Evolutionary conservation across 2,113 vertebrate genomes (phyloP).

Genomic region (Syrmaticus mikado): DNA sequence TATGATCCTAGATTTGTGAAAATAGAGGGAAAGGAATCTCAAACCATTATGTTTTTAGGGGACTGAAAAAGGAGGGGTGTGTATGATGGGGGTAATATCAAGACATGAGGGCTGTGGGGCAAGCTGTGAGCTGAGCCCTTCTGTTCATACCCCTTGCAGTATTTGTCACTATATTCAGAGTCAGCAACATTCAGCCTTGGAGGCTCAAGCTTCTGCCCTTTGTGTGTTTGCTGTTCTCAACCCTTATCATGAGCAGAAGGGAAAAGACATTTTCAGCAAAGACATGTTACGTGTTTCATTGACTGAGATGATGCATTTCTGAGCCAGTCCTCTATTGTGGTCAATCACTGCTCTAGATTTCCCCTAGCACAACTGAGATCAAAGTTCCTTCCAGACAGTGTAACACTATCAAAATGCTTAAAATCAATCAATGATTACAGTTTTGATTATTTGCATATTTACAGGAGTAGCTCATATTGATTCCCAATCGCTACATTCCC

Average conservation of each 20-base stretch:
- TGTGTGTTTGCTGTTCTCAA: not conserved
- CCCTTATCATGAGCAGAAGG: not conserved
- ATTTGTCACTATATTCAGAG: not conserved
- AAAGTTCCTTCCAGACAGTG: not conserved
- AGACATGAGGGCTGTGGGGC: not conserved
- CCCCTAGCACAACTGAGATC: not conserved
- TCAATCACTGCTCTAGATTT: slow-evolving; percentile 49
- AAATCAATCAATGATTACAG: slow-evolving; percentile 41
- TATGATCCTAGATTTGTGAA: not conserved
- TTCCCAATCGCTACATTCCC: slow-evolving; percentile 11
- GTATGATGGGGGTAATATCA: not conserved
- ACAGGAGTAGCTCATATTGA: slow-evolving; percentile 21
- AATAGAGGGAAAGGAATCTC: not conserved
- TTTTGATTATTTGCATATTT: slow-evolving; percentile 57
- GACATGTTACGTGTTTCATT: not conserved
- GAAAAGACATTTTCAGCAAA: slow-evolving; percentile 6
- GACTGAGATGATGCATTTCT: slow-evolving; percentile 42
- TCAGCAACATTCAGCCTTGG: not conserved
- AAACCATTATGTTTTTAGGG: not conserved
- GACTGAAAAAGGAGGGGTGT: not conserved
- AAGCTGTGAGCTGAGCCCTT: not conserved
- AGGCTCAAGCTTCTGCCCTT: not conserved
- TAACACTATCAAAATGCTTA: slow-evolving; percentile 7
- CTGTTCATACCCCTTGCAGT: not conserved
- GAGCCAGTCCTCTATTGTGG: slow-evolving; percentile 29